Conservation (phyloP, 2,113 vertebrate genomes). For the Podiceps cristatus region DNA sequence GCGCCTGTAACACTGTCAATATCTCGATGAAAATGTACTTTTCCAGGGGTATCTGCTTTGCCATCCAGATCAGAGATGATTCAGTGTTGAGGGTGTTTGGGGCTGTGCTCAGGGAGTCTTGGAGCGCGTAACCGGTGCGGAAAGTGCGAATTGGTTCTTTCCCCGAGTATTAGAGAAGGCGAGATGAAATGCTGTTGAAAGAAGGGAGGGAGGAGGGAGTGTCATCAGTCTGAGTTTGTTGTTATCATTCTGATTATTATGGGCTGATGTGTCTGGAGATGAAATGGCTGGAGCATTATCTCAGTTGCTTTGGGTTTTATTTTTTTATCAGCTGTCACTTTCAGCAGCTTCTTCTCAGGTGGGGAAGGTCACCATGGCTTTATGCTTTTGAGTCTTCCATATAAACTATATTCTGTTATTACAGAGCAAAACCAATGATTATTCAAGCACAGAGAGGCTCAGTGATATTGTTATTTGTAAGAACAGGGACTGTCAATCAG, state of each 20-base stretch:
- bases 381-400: background rate
- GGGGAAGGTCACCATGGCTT: background rate
- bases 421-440: background rate
- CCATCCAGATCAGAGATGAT: background rate
- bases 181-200: background rate
- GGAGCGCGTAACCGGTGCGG: fast-evolving
- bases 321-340: background rate
- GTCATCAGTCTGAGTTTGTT: background rate
- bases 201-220: background rate
- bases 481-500: background rate
- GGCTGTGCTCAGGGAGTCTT: background rate
- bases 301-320: background rate
- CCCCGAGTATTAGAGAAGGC: background rate
- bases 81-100: background rate
- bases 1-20: background rate
- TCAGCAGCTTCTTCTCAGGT: background rate
- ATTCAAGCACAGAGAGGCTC: background rate
- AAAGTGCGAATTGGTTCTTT: background rate
- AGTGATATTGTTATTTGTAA: background rate
- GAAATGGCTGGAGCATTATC: background rate
- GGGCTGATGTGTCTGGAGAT: background rate
- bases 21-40: background rate
- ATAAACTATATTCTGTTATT: background rate
- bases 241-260: background rate
- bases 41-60: background rate